Conservation (phyloP, 2,888 invertebrate species). For the Alviniconcha strummeri region DNA sequence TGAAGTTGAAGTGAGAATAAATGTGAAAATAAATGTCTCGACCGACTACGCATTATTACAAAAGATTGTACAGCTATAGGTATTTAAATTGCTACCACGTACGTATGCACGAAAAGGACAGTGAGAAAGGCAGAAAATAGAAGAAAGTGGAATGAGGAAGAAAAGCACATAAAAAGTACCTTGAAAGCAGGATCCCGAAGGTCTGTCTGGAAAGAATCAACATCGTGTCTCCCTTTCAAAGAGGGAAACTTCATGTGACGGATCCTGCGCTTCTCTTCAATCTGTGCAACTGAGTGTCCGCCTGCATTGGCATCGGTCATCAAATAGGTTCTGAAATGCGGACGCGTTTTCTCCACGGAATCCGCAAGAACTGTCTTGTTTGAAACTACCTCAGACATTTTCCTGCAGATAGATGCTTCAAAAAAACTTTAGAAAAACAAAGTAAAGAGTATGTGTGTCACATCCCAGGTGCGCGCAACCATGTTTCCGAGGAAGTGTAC, state of each 20-base stretch:
- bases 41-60: too few species aligned
- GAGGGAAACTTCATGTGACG: slow-evolving; percentile 63
- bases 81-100: too few species aligned
- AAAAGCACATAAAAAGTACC: not conserved
- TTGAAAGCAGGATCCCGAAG: slow-evolving; percentile 18
- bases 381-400: slow-evolving; percentile 57
- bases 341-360: slow-evolving; percentile 62
- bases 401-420: slow-evolving; percentile 11
- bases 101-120: not conserved
- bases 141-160: too few species aligned
- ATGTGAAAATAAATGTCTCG: too few species aligned
- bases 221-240: slow-evolving; percentile 60
- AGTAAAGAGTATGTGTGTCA: not conserved
- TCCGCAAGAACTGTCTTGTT: slow-evolving; percentile 58
- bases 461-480: slow-evolving; percentile 33
- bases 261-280: slow-evolving; percentile 61
- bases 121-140: not conserved
- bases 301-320: slow-evolving; percentile 64
- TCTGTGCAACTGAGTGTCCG: slow-evolving; percentile 59
- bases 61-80: too few species aligned
- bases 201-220: slow-evolving; percentile 63
- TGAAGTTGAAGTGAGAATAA: too few species aligned
- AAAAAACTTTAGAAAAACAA: not conserved
- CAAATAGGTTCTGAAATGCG: slow-evolving; percentile 59
- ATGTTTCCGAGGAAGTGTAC: slow-evolving; percentile 58